Evolutionary conservation across 2,113 vertebrate species (phyloP).

Genomic region (Catharus bicknelli): DNA sequence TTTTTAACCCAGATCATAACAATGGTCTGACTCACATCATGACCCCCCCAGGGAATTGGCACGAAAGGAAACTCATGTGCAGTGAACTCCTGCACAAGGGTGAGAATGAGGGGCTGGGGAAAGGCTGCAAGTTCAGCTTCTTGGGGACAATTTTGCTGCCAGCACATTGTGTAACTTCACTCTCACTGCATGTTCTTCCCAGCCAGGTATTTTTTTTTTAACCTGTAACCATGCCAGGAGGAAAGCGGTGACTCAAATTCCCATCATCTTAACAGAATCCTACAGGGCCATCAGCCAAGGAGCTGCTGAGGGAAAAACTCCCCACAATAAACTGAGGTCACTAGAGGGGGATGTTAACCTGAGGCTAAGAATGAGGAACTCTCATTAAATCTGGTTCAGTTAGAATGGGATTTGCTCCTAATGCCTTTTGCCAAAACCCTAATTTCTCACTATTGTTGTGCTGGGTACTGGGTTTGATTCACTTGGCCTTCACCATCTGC

Average conservation of each 20-base stretch:
- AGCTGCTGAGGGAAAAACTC: not conserved
- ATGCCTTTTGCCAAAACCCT: not conserved
- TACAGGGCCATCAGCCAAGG: not conserved
- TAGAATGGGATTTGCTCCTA: not conserved
- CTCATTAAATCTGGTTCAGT: not conserved
- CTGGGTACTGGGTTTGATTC: not conserved
- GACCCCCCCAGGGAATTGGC: not conserved
- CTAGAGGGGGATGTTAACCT: conserved; percentile 26
- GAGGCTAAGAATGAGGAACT: not conserved
- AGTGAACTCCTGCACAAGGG: not conserved
- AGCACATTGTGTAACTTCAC: conserved; percentile 37
- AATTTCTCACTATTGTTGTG: not conserved
- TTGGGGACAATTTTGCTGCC: conserved; percentile 2
- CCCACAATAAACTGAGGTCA: not conserved
- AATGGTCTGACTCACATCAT: not conserved
- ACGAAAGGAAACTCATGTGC: not conserved
- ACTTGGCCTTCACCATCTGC: not conserved
- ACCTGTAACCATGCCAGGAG: conserved; percentile 9
- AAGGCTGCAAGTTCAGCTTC: not conserved
- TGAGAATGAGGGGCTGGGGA: not conserved
- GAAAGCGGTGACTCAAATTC: conserved; percentile 14
- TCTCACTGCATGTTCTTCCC: conserved; percentile 6
- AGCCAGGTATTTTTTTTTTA: conserved; percentile 38
- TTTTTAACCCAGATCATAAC: conserved; percentile 11
- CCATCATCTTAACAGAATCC: not conserved